Conservation (phyloP, 2,797 vertebrate species). For the Pterois miles region DNA sequence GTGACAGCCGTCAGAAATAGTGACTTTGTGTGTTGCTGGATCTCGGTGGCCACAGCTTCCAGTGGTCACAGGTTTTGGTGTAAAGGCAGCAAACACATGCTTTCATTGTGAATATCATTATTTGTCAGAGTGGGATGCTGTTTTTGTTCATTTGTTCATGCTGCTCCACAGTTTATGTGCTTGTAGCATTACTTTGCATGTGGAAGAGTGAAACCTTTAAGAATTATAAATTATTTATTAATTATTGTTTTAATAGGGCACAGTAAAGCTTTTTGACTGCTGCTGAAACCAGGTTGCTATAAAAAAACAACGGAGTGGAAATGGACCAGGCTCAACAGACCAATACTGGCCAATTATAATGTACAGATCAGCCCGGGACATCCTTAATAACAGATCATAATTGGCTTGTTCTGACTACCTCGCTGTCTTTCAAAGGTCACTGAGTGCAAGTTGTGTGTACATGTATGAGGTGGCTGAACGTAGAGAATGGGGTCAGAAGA, state of each 20-base stretch:
- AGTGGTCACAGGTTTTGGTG: no score
- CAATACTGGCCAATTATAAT: neutral
- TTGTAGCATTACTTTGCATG: neutral
- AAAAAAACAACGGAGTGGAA: neutral
- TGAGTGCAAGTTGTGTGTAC: conserved; percentile 19
- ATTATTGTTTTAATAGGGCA: neutral
- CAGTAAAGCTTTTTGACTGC: neutral
- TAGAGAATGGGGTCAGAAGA: conserved; percentile 46
- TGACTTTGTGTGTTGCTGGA: no score
- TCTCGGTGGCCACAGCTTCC: no score
- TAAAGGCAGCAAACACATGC: neutral
- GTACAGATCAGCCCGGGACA: neutral
- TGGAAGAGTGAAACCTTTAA: no score
- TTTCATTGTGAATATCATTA: neutral
- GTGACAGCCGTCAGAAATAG: no score
- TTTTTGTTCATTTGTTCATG: neutral
- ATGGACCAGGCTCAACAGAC: neutral
- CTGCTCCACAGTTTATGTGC: neutral
- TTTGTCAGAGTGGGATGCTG: neutral
- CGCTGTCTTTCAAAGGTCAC: conserved; percentile 43
- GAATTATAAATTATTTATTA: no score
- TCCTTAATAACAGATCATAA: conserved; percentile 3
- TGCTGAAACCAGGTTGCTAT: neutral
- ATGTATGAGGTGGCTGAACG: conserved; percentile 11
- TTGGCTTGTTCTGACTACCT: conserved; percentile 10